Conservation (phyloP, 2,797 vertebrate species). For the Liparis tanakae region DNA sequence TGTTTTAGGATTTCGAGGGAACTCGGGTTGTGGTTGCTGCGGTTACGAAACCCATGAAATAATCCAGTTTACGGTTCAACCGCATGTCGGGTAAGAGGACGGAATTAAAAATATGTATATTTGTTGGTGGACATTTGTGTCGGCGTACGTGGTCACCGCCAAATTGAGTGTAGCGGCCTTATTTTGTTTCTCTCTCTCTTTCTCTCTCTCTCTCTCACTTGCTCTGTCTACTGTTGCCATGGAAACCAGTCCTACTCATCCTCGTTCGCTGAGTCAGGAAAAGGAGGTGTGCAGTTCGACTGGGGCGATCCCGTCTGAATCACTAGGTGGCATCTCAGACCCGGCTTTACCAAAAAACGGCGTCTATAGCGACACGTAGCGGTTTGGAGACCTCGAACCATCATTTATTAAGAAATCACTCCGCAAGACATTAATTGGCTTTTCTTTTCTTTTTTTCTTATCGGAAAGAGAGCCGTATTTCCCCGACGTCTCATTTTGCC, state of each 20-base stretch:
- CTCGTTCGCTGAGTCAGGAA: conserved; percentile 67
- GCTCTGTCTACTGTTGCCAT: conserved; percentile 66
- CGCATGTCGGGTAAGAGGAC: background rate
- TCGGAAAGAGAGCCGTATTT: background rate
- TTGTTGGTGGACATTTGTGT: conserved; percentile 33
- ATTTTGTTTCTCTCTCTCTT: conserved; percentile 30
- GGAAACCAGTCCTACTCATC: conserved; percentile 66
- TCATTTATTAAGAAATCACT: background rate
- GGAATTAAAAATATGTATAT: conserved; percentile 13
- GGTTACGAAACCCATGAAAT: background rate
- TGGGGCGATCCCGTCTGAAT: conserved; percentile 48
- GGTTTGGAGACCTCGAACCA: background rate
- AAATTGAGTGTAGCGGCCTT: conserved; percentile 24
- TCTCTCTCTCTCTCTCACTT: conserved; percentile 24
- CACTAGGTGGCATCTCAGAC: conserved; percentile 71
- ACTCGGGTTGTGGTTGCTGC: background rate
- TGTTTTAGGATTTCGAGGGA: too few species aligned
- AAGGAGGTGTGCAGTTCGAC: conserved; percentile 42
- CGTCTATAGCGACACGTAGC: background rate
- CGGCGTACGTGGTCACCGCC: conserved; percentile 14
- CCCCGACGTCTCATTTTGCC: background rate
- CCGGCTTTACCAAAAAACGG: conserved; percentile 26
- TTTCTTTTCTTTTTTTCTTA: background rate
- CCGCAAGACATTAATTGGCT: background rate
- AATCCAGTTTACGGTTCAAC: background rate